Evolutionary conservation across 2,797 vertebrate genomes (phyloP).

Genomic region (Petrocephalus sullivani): DNA sequence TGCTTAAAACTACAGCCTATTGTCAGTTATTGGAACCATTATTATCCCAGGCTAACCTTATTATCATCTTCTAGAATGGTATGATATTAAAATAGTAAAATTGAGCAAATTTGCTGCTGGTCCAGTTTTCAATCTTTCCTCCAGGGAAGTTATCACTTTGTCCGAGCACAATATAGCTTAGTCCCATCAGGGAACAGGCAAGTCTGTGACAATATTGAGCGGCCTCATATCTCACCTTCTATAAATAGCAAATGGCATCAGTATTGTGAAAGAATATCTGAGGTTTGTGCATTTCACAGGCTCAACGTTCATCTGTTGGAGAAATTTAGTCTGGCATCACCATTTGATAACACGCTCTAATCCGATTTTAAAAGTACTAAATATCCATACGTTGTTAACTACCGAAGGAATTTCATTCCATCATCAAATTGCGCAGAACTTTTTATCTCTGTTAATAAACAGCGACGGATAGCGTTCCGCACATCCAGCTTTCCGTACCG

Average conservation of each 20-base stretch:
- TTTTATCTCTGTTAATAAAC: not conserved
- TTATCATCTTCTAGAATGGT: constrained; percentile 33
- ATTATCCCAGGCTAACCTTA: not conserved
- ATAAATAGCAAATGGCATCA: not conserved
- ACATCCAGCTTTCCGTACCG: not conserved
- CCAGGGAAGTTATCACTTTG: not conserved
- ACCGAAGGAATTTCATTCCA: not conserved
- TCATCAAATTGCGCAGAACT: not conserved
- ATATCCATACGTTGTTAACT: not conserved
- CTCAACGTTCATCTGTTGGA: not conserved
- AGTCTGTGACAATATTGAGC: not conserved
- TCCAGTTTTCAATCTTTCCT: not conserved
- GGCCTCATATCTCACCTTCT: not conserved
- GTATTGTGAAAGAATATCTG: not conserved
- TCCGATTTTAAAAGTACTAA: not conserved
- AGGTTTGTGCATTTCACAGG: not conserved
- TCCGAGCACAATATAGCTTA: not conserved
- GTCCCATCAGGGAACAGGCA: not conserved
- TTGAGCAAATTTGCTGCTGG: not conserved
- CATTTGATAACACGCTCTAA: not conserved
- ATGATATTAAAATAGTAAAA: constrained; percentile 24
- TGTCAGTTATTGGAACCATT: constrained; percentile 20
- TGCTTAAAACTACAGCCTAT: constrained; percentile 39
- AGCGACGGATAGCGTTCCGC: not conserved
- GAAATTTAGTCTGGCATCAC: not conserved